Percentiles rank a stretch among this genome's conserved stretches.
phyloP scores from a whole-genome alignment of 1,140 invertebrate species.

The Drosophila simulans region DNA sequence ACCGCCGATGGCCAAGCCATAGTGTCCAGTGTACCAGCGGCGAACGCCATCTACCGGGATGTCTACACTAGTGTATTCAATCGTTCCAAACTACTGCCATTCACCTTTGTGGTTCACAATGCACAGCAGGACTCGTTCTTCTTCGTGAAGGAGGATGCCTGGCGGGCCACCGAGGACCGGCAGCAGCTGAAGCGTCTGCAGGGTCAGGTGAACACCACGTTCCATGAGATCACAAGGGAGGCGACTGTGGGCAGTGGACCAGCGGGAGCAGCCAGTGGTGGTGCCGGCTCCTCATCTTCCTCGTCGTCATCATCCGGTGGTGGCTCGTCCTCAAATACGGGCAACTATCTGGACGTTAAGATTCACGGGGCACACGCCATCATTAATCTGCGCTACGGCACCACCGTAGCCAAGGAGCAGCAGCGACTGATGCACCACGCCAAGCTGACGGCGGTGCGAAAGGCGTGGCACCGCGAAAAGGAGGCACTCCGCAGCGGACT shows the following conservation, averaged over 20 bases:
- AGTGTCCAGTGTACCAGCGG: slow-evolving; percentile 93
- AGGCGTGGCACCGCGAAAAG: slow-evolving; percentile 96
- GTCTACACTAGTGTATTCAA: slow-evolving; percentile 98
- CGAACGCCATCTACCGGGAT: slow-evolving; percentile 95
- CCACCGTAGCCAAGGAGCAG: slow-evolving; percentile 94
- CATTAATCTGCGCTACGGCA: slow-evolving; percentile 94
- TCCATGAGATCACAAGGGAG: slow-evolving; percentile 92
- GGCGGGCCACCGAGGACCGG: slow-evolving; percentile 94
- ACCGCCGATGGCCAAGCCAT: slow-evolving; percentile 91
- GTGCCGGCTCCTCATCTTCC: neutral
- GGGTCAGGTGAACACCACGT: slow-evolving; percentile 96
- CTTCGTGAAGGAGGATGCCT: slow-evolving; percentile 96
- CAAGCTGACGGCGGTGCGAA: slow-evolving; percentile 92
- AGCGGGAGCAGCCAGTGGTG: neutral
- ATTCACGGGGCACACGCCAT: slow-evolving; percentile 93
- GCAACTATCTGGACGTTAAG: slow-evolving; percentile 91
- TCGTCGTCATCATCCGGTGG: slow-evolving; percentile 14
- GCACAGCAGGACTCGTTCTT: slow-evolving; percentile 96
- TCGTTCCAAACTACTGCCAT: slow-evolving; percentile 93
- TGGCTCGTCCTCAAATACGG: slow-evolving; percentile 17
- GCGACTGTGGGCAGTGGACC: slow-evolving; percentile 66
- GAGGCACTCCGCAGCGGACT: slow-evolving; percentile 92
- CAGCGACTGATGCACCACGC: slow-evolving; percentile 95
- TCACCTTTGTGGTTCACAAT: slow-evolving; percentile 95
- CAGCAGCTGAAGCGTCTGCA: slow-evolving; percentile 94